These are phyloP conservation scores for Rhyzopertha dominica DNA, from an alignment of 1,140 invertebrate species.

Conservation along the genomic window DNA sequence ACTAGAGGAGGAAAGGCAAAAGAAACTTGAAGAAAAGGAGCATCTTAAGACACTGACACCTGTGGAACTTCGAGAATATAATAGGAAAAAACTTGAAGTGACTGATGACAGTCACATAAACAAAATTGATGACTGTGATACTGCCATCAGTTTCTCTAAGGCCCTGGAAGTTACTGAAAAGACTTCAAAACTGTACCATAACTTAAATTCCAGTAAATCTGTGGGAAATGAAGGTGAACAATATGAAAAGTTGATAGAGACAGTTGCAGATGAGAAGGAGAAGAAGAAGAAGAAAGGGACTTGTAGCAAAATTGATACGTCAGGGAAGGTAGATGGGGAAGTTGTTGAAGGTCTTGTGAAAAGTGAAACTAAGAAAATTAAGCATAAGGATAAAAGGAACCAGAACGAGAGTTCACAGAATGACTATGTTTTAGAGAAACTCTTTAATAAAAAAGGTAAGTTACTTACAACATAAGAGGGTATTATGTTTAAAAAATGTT, in stretches of 20 bases:
- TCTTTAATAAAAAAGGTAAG: constrained; percentile 51
- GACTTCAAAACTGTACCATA: constrained; percentile 45
- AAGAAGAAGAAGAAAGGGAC: constrained; percentile 41
- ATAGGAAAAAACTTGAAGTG: constrained; percentile 32
- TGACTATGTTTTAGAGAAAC: constrained; percentile 54
- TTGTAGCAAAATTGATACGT: constrained; percentile 37
- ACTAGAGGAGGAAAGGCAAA: constrained; percentile 29
- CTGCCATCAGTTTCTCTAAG: constrained; percentile 51
- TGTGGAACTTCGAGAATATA: constrained; percentile 35
- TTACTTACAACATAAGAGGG: neutral
- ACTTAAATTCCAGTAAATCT: constrained; percentile 26
- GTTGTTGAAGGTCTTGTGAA: constrained; percentile 39
- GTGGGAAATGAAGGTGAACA: constrained; percentile 16
- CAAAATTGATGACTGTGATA: constrained; percentile 49
- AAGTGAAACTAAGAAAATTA: constrained; percentile 31
- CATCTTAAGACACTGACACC: constrained; percentile 34
- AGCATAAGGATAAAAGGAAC: constrained; percentile 18
- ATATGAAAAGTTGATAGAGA: too few relatives aligned
- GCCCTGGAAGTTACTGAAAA: constrained; percentile 52
- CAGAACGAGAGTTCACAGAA: constrained; percentile 40
- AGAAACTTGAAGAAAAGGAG: constrained; percentile 43
- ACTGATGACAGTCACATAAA: constrained; percentile 45
- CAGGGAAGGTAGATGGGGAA: constrained; percentile 40
- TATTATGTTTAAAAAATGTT: constrained; percentile 1
- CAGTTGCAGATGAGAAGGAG: constrained; percentile 28